Evolutionary conservation across 1,140 invertebrate genomes (phyloP), one percentile per base, ranked within the genome.

Genomic region (Trichonephila inaurata): DNA sequence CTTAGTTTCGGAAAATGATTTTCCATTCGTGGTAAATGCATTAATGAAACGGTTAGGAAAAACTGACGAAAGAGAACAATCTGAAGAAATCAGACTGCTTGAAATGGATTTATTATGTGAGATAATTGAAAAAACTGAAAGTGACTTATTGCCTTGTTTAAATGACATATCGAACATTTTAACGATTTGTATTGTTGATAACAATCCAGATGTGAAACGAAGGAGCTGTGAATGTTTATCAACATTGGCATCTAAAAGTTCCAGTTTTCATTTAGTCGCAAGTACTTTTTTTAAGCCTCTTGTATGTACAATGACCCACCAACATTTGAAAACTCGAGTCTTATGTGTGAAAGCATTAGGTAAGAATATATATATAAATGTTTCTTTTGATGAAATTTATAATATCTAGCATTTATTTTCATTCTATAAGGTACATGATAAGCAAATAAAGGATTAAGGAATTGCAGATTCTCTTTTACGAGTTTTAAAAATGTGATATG

Each of bases 11-110:
- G 19, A 88, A 18, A 21, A 40, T 12, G 18, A 24, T n/a, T 51
- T 89, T 12, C 28, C 92, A 2, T 51, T 24, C 1, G 0, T 93
- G 0, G n/a, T 89, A 14, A 64, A 44, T 33, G 19, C 77, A 33
- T n/a, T 94, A 40, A 40, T 28, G 21, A 21, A 12, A 24, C 81
- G 88, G 1, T 72, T 94, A 33, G 21, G 8, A 83, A 85, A 82
- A 69, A 66, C 87, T 40, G 93, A 94, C 33, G 93, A 94, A 90
- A 61, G 86, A 66, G 93, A 94, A n/a, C n/a, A 77, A 40, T 98
- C 98, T 16, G 98, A 99, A 96, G 98, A 99, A 97, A 96, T 99
- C 62, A 96, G 98, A 61, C 95, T 98, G 8, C 95, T 97, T 81
- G 96, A 97, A 82, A 95, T 98, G 0, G 95, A 96, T 82, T 96